Conservation (phyloP, 2,113 vertebrate genomes). For the Aldabrachelys gigantea region DNA sequence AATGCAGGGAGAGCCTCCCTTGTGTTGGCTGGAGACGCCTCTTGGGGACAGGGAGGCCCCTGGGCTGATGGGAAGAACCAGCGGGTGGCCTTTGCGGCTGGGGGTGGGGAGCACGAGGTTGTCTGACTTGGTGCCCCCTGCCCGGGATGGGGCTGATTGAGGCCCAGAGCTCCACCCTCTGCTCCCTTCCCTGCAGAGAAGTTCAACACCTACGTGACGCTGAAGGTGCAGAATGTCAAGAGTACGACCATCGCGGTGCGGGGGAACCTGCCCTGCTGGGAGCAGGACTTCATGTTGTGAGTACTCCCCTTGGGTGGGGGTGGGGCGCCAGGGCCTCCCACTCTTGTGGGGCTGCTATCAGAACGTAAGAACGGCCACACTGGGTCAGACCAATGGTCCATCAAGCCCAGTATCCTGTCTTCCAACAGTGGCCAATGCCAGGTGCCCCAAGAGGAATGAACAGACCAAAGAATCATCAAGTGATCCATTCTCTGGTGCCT, state of each 20-base stretch:
- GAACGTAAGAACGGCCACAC: too few species aligned
- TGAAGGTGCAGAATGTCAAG: slow-evolving; percentile 99
- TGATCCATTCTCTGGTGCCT: too few species aligned
- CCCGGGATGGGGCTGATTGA: too few species aligned
- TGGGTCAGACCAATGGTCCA: too few species aligned
- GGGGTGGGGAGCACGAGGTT: background rate
- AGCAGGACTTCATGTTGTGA: slow-evolving; percentile 99
- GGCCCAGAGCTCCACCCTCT: background rate
- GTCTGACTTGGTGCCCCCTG: background rate
- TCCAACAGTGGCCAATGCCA: too few species aligned
- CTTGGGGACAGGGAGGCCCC: background rate
- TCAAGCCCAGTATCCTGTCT: too few species aligned
- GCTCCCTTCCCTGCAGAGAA: slow-evolving; percentile 83
- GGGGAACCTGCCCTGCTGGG: slow-evolving; percentile 96
- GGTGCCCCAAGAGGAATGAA: too few species aligned
- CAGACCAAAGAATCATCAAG: too few species aligned
- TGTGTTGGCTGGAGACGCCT: too few species aligned
- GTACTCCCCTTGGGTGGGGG: slow-evolving; percentile 55
- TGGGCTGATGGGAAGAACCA: background rate
- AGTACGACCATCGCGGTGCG: slow-evolving; percentile 97
- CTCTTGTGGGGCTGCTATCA: background rate
- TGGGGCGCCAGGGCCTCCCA: rapidly evolving
- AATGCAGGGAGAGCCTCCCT: background rate
- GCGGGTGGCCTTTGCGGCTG: background rate
- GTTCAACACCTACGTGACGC: slow-evolving; percentile 97